Base-by-base conservation (phyloP, 2,888 invertebrate genomes). In the Pimpla rufipes region DNA sequence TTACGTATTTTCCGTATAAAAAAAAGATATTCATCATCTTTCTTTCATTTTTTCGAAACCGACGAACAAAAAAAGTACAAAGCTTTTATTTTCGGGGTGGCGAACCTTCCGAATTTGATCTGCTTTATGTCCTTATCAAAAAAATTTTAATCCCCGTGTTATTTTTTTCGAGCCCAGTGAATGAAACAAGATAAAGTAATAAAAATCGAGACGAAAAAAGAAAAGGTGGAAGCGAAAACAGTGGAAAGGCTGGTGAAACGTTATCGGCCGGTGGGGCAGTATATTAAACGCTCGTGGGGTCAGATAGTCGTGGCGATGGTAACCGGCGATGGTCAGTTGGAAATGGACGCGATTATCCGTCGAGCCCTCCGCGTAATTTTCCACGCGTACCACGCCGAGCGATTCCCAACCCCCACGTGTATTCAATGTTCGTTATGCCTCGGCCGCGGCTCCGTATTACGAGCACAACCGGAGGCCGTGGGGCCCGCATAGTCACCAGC, bases 311-410 rank as follows among this genome's bases (percentile, higher is more conserved):
- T 75, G 47, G 52, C 23, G 82, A 76, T 79, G 42, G 76, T 79
- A 74, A 82, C 78, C 52, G 68, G 64, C 74, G 70, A 64, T 78
- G 57, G 45, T 68, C 73, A 35, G 67, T 2, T 70, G 66, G 75
- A 83, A 79, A 83, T 79, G 75, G 64, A 75, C 64, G 79, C 68
- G 79, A 82, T 82, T 82, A 79, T 29, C 45, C 47, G 59, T 66
- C 71, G 50, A 47, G 16, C 45, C 18, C 47, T 40, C n/a, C 81
- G 57, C 23, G 82, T 83, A 75, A 83, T 79, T 83, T 83, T 83
- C 79, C 75, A 79, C 64, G 66, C 75, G 16, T 16, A 21, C 52
- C 21, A 37, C 42, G 66, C n/a, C 11, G 47, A 16, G 40, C 37
- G 66, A 42, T 64, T 68, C 40, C 29, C 5, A 2, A 5, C 29